phyloP scores from a whole-genome alignment of 2,797 vertebrate genomes.

The Gallirallus australis region DNA sequence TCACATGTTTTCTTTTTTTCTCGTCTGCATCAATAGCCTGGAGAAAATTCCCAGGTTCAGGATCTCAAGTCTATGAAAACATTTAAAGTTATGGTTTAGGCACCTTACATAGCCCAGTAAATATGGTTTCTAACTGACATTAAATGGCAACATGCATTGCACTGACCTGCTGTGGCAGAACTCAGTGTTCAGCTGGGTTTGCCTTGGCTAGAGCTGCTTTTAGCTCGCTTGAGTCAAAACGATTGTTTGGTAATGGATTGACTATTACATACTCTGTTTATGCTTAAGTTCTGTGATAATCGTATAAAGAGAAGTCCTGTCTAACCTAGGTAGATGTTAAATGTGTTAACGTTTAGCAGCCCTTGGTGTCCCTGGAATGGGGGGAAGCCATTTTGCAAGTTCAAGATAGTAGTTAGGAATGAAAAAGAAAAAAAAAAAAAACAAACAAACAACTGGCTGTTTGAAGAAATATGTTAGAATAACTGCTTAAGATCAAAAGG shows the following conservation, averaged over 20 bases:
- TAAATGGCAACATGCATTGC: neutral
- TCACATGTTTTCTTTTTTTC: too few species aligned
- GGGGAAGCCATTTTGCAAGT: accelerated
- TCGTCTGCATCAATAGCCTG: neutral
- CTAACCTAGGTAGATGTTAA: neutral
- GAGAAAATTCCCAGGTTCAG: neutral
- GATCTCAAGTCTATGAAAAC: neutral
- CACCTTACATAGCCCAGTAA: neutral
- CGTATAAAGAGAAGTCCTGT: neutral
- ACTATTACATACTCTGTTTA: neutral
- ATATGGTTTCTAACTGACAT: neutral
- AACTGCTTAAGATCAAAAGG: neutral
- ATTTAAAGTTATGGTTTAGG: neutral
- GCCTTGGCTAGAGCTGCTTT: neutral
- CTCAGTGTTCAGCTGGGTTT: neutral
- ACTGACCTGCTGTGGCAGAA: neutral
- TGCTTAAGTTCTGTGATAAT: neutral
- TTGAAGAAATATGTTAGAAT: neutral
- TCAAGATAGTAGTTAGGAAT: neutral
- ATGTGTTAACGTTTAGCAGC: neutral
- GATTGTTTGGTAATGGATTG: neutral
- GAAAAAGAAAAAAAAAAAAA: neutral
- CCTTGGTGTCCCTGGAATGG: neutral
- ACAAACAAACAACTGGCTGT: neutral
- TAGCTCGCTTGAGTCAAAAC: neutral